Evolutionary conservation across 2,113 vertebrate species (phyloP).

Genomic region (Girardinichthys multiradiatus): DNA sequence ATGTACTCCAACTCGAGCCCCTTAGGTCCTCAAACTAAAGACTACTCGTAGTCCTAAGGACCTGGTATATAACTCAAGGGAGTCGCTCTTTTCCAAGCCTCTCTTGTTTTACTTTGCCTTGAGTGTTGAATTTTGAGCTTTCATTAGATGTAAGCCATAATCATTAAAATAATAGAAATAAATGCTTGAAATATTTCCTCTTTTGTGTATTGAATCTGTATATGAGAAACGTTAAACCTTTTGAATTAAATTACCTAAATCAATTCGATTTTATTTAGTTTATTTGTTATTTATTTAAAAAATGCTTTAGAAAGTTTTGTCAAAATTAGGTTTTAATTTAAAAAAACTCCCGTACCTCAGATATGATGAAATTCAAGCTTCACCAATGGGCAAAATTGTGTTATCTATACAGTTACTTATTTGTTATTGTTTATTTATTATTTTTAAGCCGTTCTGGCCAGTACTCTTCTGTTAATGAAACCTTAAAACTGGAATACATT

Average conservation of each 20-base stretch:
- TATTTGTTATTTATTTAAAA: background rate
- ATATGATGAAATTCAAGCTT: background rate
- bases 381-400: background rate
- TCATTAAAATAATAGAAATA: background rate
- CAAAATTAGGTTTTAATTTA: too few species aligned
- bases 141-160: background rate
- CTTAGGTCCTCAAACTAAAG: too few species aligned
- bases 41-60: too few species aligned
- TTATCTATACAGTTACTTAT: too few species aligned
- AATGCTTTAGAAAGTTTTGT: background rate
- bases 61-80: too few species aligned
- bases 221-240: background rate
- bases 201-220: background rate
- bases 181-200: background rate
- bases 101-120: too few species aligned
- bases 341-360: background rate
- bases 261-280: background rate
- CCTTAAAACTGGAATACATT: too few species aligned
- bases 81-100: too few species aligned
- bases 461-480: too few species aligned
- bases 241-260: background rate
- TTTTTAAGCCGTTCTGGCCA: too few species aligned
- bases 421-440: too few species aligned
- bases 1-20: too few species aligned
- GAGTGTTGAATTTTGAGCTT: background rate